phyloP scores from a whole-genome alignment of 2,888 invertebrate genomes.

The Steinernema hermaphroditum region DNA sequence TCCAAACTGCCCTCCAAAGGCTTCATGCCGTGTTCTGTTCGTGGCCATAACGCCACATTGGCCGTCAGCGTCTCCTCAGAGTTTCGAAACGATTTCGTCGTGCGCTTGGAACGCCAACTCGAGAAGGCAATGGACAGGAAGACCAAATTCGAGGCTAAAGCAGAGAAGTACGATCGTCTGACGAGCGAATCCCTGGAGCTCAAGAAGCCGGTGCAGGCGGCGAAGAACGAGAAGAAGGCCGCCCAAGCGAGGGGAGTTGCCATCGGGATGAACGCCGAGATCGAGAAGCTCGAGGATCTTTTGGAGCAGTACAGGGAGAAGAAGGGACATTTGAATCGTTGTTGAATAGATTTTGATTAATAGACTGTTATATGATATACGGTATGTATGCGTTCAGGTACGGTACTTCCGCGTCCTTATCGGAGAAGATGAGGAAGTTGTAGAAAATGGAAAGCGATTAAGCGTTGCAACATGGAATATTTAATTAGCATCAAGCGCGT shows the following conservation, averaged over 20 bases:
- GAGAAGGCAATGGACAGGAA: not conserved
- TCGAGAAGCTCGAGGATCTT: not conserved
- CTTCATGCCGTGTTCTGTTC: not conserved
- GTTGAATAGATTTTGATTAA: not conserved
- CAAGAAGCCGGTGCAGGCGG: not conserved
- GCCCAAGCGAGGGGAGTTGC: not conserved
- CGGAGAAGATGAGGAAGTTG: no score
- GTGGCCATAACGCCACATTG: not conserved
- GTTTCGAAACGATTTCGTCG: not conserved
- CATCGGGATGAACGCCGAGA: constrained; percentile 6
- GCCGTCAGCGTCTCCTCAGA: not conserved
- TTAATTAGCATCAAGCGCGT: no score
- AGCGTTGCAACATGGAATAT: no score
- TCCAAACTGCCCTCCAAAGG: not conserved
- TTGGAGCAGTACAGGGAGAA: not conserved
- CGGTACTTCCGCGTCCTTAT: no score
- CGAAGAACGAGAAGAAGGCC: constrained; percentile 11
- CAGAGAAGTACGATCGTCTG: constrained; percentile 6
- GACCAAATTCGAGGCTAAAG: constrained; percentile 3
- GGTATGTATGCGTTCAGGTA: no score
- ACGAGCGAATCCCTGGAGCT: not conserved
- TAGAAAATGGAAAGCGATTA: no score
- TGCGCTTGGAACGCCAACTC: not conserved
- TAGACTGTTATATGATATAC: no score
- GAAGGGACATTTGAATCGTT: not conserved